Conservation (phyloP, 2,888 invertebrate genomes). For the Chymomyza caudatula region DNA sequence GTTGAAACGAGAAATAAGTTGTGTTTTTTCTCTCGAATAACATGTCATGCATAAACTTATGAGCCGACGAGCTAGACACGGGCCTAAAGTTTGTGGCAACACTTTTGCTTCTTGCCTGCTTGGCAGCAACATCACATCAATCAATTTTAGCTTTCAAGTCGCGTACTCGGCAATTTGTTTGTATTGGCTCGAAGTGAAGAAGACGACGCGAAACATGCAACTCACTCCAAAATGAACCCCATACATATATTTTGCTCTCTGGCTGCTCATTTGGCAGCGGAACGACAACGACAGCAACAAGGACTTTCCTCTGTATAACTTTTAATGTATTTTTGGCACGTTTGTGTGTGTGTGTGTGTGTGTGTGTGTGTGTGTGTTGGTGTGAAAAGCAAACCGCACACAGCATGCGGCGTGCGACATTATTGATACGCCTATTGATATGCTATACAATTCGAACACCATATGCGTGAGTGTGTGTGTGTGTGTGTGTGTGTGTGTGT, state of each 20-base stretch:
- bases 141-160: slow-evolving; percentile 69
- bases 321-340: slow-evolving; percentile 70
- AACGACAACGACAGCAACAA: not conserved
- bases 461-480: not conserved
- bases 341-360: slow-evolving; percentile 38
- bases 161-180: slow-evolving; percentile 71
- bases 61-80: slow-evolving; percentile 8
- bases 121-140: slow-evolving; percentile 64
- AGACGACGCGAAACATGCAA: slow-evolving; percentile 38
- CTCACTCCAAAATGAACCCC: too few relatives aligned
- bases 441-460: slow-evolving; percentile 21
- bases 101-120: slow-evolving; percentile 16
- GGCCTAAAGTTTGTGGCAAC: slow-evolving; percentile 26
- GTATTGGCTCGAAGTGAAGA: slow-evolving; percentile 44
- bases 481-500: not conserved
- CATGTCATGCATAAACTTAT: slow-evolving; percentile 40
- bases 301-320: slow-evolving; percentile 43
- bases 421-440: slow-evolving; percentile 69
- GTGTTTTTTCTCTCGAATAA: slow-evolving; percentile 6
- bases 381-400: slow-evolving; percentile 10
- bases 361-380: slow-evolving; percentile 9
- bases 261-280: slow-evolving; percentile 5
- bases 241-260: too few relatives aligned
- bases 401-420: slow-evolving; percentile 23
- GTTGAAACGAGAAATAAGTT: slow-evolving; percentile 36